Base-by-base conservation (phyloP, 2,888 invertebrate species). In the Diloba caeruleocephala region DNA sequence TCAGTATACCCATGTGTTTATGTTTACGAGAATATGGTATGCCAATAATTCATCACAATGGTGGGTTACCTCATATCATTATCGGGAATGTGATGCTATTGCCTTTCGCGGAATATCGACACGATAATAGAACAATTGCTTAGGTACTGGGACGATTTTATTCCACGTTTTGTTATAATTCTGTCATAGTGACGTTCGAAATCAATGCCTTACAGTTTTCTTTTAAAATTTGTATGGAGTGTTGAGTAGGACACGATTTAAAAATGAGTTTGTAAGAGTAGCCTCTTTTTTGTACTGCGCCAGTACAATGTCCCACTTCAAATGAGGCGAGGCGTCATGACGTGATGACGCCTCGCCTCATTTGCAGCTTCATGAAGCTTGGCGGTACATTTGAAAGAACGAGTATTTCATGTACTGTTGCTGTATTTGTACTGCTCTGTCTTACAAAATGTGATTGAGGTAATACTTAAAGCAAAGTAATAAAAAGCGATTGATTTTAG, bases 61-160 rank as follows among this genome's bases (percentile, higher is more conserved):
- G 50, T 33, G 21, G 49, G 52, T 82, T 81, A 84, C 86, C 84
- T 86, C 84, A 85, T 85, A 71, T 74, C 82, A 81, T 79, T 68
- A 76, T 74, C 67, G 59, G 44, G 51, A 69, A 69, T 55, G 60
- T 60, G 56, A 67, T 71, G 68, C 42, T 64, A 54, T 51, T 36
- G 48, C 34, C 49, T 56, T 74, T 69, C 66, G 63, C 68, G 25
- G 65, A 64, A 76, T 67, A 52, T 49, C 23, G 31, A n/a, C 17
- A 28, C 48, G 5, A 44, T 51, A 48, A 52, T 63, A 49, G 48
- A 45, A 38, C 60, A 57, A 69, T 63, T 56, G 71, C 43, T 48
- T 60, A 59, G 33, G 39, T 50, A 23, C 33, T 17, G 29, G 26
- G 39, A 51, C 17, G 39, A 32, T 49, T 42, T 26, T 28, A 44